Evolutionary conservation across 2,888 invertebrate species (phyloP), one percentile per base, ranked within the genome.

Genomic region (Achlya flavicornis): DNA sequence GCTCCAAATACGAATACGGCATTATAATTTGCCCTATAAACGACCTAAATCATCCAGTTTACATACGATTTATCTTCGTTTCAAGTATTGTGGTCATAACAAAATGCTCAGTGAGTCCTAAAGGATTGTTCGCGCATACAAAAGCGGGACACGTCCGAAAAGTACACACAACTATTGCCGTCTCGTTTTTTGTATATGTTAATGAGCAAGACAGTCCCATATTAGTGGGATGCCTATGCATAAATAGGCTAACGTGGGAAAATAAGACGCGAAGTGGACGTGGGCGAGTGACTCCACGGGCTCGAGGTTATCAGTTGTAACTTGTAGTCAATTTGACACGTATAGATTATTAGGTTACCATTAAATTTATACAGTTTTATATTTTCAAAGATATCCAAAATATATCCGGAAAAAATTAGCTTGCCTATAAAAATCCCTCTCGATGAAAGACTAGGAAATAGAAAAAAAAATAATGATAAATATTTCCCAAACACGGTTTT

Each of bases 171-270:
- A 66, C 70, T 63, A 62, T 71, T 62, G 57, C 69, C 64, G 64
- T 86, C 86, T 71, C 75, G 70, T 62, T 84, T 78, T 72, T 62
- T 64, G 67, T 61, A 63, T 48, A 46, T 70, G 69, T 62, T 57
- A 64, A 71, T 68, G 75, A 80, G 68, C 64, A 65, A 66, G 78
- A 81, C 66, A 66, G 71, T 66, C 64, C 67, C 65, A 70, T 66
- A 74, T 73, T 76, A 78, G 76, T 75, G 78, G 41, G 77, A 82
- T 85, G 80, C 77, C 78, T 77, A 72, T 76, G 80, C 79, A 80
- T 81, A 82, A 81, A 81, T 80, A 81, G 78, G 72, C 68, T 76
- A 73, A 82, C 87, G 88, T 89, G 89, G 84, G 89, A 88, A 88
- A 84, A 84, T 79, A 83, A 77, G 75, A 79, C 72, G 74, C 53